Evolutionary conservation across 2,888 invertebrate species (phyloP).

Genomic region (Conistra vaccinii): DNA sequence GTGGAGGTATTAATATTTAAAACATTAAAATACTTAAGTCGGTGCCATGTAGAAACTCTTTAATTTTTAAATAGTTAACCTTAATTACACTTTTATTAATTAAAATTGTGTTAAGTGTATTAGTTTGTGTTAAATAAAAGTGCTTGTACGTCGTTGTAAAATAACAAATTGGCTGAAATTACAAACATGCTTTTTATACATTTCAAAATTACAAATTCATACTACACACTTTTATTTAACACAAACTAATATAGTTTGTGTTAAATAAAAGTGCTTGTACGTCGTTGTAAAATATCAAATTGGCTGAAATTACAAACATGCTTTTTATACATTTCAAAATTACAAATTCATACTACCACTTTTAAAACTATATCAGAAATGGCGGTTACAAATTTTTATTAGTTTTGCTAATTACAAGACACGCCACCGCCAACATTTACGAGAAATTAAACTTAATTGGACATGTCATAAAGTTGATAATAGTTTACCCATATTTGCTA

Average conservation of each 20-base stretch:
- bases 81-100: conserved; percentile 12
- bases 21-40: background rate
- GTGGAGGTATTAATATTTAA: too few relatives aligned
- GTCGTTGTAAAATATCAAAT: conserved; percentile 20
- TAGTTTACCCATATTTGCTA: background rate
- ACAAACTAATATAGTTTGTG: too few relatives aligned
- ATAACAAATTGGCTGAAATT: conserved; percentile 26
- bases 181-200: conserved; percentile 28
- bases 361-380: conserved; percentile 41
- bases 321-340: conserved; percentile 13
- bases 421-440: conserved; percentile 34
- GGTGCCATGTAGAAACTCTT: background rate
- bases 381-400: conserved; percentile 52
- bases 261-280: conserved; percentile 3
- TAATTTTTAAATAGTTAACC: background rate
- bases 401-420: conserved; percentile 40
- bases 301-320: conserved; percentile 28
- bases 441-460: conserved; percentile 32
- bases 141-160: background rate
- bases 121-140: conserved; percentile 5
- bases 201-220: conserved; percentile 28
- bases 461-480: conserved; percentile 31
- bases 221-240: conserved; percentile 24
- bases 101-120: conserved; percentile 12
- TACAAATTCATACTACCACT: conserved; percentile 25